These are phyloP conservation scores for Erannis defoliaria DNA, from an alignment of 2,888 invertebrate species.

Conservation along the genomic window DNA sequence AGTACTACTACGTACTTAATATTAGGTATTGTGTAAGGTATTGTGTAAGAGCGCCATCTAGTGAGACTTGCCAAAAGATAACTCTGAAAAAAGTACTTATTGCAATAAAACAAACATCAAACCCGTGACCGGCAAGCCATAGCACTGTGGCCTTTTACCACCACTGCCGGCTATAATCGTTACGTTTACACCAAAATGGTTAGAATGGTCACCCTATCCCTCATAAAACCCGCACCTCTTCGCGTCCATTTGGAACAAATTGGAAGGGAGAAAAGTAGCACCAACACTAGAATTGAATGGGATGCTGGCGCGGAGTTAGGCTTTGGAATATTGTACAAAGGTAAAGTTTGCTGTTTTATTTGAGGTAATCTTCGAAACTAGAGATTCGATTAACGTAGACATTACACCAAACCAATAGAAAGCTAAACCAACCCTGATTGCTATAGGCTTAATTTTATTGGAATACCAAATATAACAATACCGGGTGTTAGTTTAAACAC, in stretches of 20 bases:
- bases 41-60: not conserved
- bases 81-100: not conserved
- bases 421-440: too few relatives aligned
- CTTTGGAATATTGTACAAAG: too few relatives aligned
- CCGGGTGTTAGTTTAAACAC: too few relatives aligned
- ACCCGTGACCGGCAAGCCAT: not conserved
- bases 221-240: slow-evolving; percentile 35
- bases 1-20: too few relatives aligned
- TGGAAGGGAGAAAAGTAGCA: slow-evolving; percentile 22
- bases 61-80: not conserved
- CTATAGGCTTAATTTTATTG: too few relatives aligned
- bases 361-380: too few relatives aligned
- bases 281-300: slow-evolving; percentile 14
- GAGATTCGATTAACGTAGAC: too few relatives aligned
- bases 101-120: slow-evolving; percentile 12
- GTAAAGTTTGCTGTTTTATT: too few relatives aligned
- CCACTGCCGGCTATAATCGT: slow-evolving; percentile 33
- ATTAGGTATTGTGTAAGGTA: too few relatives aligned
- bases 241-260: slow-evolving; percentile 41
- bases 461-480: too few relatives aligned
- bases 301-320: not conserved
- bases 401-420: too few relatives aligned
- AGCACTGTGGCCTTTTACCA: slow-evolving; percentile 25
- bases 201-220: slow-evolving; percentile 37
- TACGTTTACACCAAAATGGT: slow-evolving; percentile 22